phyloP scores from a whole-genome alignment of 2,797 vertebrate genomes.

The Silurus lanzhouensis region DNA sequence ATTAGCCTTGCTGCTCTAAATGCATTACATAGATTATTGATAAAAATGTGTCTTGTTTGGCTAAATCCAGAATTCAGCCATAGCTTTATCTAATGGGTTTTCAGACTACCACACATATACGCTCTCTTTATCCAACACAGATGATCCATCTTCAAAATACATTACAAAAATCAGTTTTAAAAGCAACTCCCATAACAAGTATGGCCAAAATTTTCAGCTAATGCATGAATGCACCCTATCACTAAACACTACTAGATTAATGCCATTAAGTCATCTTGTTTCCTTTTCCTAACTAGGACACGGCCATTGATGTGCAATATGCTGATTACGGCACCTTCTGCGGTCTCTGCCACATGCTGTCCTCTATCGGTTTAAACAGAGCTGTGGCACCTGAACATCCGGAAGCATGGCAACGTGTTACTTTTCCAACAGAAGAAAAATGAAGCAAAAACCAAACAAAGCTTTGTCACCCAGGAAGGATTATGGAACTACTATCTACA shows the following conservation, averaged over 20 bases:
- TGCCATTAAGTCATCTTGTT: neutral
- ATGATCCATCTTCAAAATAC: neutral
- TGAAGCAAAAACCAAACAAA: neutral
- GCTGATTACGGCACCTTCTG: neutral
- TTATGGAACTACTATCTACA: neutral
- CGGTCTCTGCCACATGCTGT: neutral
- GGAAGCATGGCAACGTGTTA: neutral
- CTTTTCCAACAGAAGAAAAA: neutral
- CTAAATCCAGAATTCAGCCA: neutral
- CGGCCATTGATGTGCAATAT: neutral
- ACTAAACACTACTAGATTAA: neutral
- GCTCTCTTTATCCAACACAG: neutral
- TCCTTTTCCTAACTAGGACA: constrained; percentile 21
- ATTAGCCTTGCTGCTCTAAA: too few relatives aligned
- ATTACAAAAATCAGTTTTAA: neutral
- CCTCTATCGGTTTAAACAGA: constrained; percentile 9
- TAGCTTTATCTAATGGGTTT: neutral
- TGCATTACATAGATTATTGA: too few relatives aligned
- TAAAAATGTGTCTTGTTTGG: neutral
- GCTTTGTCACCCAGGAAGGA: neutral
- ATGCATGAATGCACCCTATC: neutral
- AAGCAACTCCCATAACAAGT: neutral
- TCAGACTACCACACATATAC: neutral
- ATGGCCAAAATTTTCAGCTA: neutral
- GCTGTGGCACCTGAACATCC: neutral